phyloP scores from a whole-genome alignment of 2,113 vertebrate species.

The Sinocyclocheilus anophthalmus region DNA sequence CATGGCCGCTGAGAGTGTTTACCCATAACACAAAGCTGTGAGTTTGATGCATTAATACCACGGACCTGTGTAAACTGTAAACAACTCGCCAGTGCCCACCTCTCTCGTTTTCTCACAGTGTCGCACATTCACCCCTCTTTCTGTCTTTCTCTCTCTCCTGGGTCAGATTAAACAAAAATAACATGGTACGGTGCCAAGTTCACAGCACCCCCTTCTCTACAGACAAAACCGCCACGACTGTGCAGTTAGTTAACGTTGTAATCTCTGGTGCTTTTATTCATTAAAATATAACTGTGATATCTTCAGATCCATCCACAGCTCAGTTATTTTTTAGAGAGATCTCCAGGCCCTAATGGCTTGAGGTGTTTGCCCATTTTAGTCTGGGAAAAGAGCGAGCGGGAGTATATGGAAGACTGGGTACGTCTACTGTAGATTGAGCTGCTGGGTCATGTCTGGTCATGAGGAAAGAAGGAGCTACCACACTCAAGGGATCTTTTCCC shows the following conservation, averaged over 20 bases:
- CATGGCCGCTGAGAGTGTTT: slow-evolving; percentile 49
- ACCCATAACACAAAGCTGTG: slow-evolving; percentile 49
- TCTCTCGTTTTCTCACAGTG: slow-evolving; percentile 36
- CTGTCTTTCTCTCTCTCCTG: not conserved
- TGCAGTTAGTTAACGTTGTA: slow-evolving; percentile 11
- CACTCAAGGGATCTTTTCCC: slow-evolving; percentile 36
- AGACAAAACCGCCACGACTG: not conserved
- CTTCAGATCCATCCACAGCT: not conserved
- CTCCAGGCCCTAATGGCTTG: not conserved
- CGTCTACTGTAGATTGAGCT: slow-evolving; percentile 41
- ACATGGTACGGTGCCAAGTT: not conserved
- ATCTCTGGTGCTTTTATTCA: not conserved
- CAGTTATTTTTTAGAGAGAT: not conserved
- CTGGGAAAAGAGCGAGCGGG: not conserved
- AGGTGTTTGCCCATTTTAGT: slow-evolving; percentile 28
- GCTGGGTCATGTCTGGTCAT: slow-evolving; percentile 46
- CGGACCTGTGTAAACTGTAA: slow-evolving; percentile 55
- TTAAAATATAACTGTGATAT: not conserved
- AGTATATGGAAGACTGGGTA: slow-evolving; percentile 30
- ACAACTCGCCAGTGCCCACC: slow-evolving; percentile 47
- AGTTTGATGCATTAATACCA: slow-evolving; percentile 53
- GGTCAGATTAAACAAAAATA: slow-evolving; percentile 16
- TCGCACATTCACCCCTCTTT: not conserved
- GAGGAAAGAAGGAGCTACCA: slow-evolving; percentile 45
- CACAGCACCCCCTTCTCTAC: not conserved